Conservation (phyloP, 2,113 vertebrate genomes). For the Dinomys branickii region DNA sequence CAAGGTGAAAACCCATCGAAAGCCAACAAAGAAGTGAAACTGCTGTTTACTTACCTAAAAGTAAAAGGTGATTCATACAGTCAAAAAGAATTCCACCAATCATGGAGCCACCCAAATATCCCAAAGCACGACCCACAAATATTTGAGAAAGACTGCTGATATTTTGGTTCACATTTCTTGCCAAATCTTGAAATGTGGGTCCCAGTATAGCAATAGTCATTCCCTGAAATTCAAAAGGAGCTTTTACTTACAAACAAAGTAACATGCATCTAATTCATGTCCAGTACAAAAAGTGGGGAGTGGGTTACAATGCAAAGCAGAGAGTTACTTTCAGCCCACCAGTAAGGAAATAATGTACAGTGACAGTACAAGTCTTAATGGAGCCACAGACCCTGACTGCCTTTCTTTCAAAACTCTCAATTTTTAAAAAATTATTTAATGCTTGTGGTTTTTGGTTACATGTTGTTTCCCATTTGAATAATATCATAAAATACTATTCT, state of each 20-base stretch:
- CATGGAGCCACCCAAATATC: constrained; percentile 93
- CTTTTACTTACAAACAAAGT: constrained; percentile 39
- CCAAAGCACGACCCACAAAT: constrained; percentile 92
- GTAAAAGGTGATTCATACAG: constrained; percentile 89
- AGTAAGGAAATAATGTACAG: background rate
- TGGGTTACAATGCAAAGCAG: background rate
- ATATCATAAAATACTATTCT: background rate
- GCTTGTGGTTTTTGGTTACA: background rate
- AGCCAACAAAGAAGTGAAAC: background rate
- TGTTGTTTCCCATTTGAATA: constrained; percentile 13
- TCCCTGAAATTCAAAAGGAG: constrained; percentile 86
- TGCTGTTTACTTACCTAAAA: constrained; percentile 90
- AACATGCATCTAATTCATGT: background rate
- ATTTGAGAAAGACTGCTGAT: constrained; percentile 94
- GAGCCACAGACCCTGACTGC: background rate
- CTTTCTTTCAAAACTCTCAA: background rate
- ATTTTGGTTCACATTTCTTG: constrained; percentile 90
- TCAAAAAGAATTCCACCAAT: constrained; percentile 93
- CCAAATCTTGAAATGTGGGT: constrained; percentile 94
- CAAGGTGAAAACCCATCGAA: background rate
- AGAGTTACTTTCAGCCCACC: background rate
- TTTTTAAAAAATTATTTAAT: background rate
- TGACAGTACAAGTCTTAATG: background rate
- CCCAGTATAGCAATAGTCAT: constrained; percentile 94
- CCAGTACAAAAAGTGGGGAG: background rate